A percentile compares a stretch with the other conserved stretches of the same genome.
These are phyloP conservation scores for Allophyes oxyacanthae DNA, from an alignment of 2,888 invertebrate species.

Conservation along the genomic window DNA sequence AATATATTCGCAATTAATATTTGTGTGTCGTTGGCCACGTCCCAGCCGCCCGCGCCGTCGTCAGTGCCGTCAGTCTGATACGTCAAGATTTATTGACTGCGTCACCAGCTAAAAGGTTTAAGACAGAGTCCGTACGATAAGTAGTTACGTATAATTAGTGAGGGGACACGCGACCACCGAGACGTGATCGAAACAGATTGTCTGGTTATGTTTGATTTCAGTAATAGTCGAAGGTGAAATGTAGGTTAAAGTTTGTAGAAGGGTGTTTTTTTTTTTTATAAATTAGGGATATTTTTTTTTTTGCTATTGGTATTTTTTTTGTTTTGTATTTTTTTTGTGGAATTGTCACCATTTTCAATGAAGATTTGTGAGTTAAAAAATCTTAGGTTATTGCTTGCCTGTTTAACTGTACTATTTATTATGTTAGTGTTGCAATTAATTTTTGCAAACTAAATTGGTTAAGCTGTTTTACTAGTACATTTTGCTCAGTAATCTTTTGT, in stretches of 20 bases:
- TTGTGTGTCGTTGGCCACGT: slow-evolving; percentile 63
- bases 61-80: slow-evolving; percentile 72
- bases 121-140: slow-evolving; percentile 78
- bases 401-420: not conserved
- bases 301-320: not conserved
- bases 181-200: slow-evolving; percentile 44
- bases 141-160: slow-evolving; percentile 82
- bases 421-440: slow-evolving; percentile 11
- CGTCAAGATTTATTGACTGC: slow-evolving; percentile 83
- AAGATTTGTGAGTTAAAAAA: too few relatives aligned
- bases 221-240: slow-evolving; percentile 28
- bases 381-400: too few relatives aligned
- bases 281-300: not conserved
- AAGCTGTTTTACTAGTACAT: slow-evolving; percentile 2
- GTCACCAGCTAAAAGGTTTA: slow-evolving; percentile 84
- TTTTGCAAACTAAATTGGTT: not conserved
- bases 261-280: not conserved
- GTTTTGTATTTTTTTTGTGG: too few relatives aligned
- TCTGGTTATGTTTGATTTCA: slow-evolving; percentile 27
- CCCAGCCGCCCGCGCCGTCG: too few relatives aligned
- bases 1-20: slow-evolving; percentile 81
- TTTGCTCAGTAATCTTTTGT: slow-evolving; percentile 29
- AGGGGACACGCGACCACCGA: slow-evolving; percentile 84
- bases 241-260: slow-evolving; percentile 4
- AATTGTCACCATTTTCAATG: too few relatives aligned